A percentile compares a stretch with the other conserved stretches of the same genome.
phyloP scores from a whole-genome alignment of 2,797 vertebrate species.

The Alcedo atthis region DNA sequence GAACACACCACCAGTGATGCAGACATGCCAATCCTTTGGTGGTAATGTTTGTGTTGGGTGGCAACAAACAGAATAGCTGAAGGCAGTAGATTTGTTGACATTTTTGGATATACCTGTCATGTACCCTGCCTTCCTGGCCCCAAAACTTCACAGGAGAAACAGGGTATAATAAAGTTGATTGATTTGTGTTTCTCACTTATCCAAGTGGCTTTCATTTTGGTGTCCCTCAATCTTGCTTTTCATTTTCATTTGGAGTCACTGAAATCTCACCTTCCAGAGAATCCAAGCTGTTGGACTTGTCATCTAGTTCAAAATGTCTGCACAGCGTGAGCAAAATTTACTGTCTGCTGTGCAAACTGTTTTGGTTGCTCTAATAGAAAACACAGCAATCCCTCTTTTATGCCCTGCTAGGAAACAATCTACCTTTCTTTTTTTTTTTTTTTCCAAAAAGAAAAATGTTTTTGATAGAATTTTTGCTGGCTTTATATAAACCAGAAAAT shows the following conservation, averaged over 20 bases:
- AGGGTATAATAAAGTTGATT: conserved; percentile 66
- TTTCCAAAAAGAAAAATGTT: neutral
- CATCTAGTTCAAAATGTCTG: conserved; percentile 74
- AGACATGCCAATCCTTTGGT: conserved; percentile 27
- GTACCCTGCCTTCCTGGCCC: conserved; percentile 36
- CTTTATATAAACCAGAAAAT: conserved; percentile 42
- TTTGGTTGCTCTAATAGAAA: conserved; percentile 68
- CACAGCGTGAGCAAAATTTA: conserved; percentile 64
- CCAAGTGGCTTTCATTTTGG: conserved; percentile 59
- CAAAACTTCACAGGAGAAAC: conserved; percentile 33
- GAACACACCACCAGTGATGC: conserved; percentile 10
- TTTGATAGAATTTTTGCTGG: conserved; percentile 55
- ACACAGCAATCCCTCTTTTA: conserved; percentile 65
- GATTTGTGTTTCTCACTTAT: conserved; percentile 72
- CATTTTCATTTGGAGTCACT: conserved; percentile 66
- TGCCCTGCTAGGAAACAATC: conserved; percentile 62
- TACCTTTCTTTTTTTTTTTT: neutral
- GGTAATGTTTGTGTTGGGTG: neutral
- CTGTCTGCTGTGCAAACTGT: conserved; percentile 65
- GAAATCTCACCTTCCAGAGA: conserved; percentile 64
- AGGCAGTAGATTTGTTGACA: conserved; percentile 13
- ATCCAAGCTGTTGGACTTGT: conserved; percentile 60
- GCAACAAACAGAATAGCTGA: neutral
- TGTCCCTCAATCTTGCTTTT: conserved; percentile 57
- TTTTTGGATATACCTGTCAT: conserved; percentile 50